phyloP scores from a whole-genome alignment of 2,797 vertebrate species.

The Pterois miles region DNA sequence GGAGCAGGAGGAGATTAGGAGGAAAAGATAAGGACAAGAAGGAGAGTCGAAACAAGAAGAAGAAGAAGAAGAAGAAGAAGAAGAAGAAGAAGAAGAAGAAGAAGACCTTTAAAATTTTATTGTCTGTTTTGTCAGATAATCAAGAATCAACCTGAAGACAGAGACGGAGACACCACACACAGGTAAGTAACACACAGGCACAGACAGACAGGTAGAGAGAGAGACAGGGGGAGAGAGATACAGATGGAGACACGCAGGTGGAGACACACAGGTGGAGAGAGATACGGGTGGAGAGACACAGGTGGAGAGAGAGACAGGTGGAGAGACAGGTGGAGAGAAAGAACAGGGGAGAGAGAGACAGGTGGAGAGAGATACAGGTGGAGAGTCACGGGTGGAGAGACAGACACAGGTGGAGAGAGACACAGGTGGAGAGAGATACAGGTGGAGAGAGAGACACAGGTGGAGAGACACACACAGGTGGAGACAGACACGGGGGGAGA shows the following conservation, averaged over 20 bases:
- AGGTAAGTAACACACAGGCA: too few species aligned
- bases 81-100: background rate
- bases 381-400: too few species aligned
- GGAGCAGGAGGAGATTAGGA: conserved; percentile 38
- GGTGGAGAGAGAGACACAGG: background rate
- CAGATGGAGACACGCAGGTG: too few species aligned
- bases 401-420: too few species aligned
- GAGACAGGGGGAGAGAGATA: too few species aligned
- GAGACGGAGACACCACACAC: background rate
- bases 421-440: background rate
- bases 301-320: too few species aligned
- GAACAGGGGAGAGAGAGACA: too few species aligned
- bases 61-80: background rate
- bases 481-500: background rate
- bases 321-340: too few species aligned
- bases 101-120: background rate
- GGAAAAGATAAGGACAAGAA: conserved; percentile 15
- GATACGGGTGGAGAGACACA: too few species aligned
- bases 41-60: background rate
- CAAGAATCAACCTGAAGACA: background rate
- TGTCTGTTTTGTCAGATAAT: conserved; percentile 18
- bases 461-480: background rate
- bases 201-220: too few species aligned
- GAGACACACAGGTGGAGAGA: too few species aligned
- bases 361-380: too few species aligned